These are phyloP conservation scores for Hartigia nigra DNA, from an alignment of 2,888 invertebrate species.

Conservation along the genomic window DNA sequence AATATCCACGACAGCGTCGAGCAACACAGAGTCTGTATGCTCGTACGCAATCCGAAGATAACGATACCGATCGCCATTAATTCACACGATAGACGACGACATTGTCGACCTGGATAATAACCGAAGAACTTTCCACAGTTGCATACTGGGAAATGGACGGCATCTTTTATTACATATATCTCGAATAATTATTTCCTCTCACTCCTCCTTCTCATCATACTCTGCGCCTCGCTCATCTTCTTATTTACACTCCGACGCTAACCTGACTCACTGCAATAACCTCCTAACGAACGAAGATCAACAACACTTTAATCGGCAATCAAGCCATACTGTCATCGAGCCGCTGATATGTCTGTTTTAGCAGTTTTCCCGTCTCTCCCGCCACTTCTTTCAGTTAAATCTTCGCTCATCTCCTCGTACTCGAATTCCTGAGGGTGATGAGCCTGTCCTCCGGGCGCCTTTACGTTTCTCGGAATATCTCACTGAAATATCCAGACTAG, in stretches of 20 bases:
- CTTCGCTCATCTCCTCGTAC: not conserved
- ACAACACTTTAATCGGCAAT: not conserved
- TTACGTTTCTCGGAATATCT: not conserved
- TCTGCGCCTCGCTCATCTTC: not conserved
- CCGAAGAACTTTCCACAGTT: not conserved
- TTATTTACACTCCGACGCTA: not conserved
- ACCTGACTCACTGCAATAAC: not conserved
- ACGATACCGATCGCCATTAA: not conserved
- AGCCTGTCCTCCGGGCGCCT: not conserved
- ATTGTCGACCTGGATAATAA: not conserved
- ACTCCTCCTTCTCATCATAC: not conserved
- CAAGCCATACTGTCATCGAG: not conserved
- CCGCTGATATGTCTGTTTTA: not conserved
- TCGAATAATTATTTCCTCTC: not conserved
- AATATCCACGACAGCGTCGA: not conserved
- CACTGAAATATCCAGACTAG: not conserved
- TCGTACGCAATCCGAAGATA: not conserved
- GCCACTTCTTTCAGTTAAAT: not conserved
- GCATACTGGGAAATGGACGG: not conserved
- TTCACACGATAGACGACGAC: not conserved
- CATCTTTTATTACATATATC: not conserved
- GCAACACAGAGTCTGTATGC: not conserved
- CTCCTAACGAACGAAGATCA: not conserved
- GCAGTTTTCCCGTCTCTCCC: not conserved
- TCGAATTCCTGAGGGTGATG: not conserved